A percentile compares a stretch with the other conserved stretches of the same genome.
These are phyloP conservation scores for Ormia ochracea DNA, from an alignment of 2,888 invertebrate species.

Conservation along the genomic window DNA sequence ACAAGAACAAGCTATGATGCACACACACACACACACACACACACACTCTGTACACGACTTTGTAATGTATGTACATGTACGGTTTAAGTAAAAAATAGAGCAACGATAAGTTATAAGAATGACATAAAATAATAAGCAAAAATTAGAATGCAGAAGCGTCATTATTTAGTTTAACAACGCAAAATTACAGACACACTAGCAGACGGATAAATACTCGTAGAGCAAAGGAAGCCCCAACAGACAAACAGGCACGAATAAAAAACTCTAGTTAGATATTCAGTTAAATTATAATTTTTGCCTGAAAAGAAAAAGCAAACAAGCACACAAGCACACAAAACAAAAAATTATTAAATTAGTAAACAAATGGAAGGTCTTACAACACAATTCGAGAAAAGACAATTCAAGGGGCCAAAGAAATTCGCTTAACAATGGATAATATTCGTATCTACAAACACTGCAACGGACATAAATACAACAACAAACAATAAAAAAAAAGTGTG, in stretches of 20 bases:
- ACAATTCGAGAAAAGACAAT: conserved; percentile 2
- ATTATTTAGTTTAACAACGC: conserved; percentile 35
- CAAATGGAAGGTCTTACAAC: conserved; percentile 39
- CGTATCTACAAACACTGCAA: conserved; percentile 15
- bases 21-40: too few relatives aligned
- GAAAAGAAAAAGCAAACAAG: too few relatives aligned
- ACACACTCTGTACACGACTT: too few relatives aligned
- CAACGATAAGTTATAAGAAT: conserved; percentile 25
- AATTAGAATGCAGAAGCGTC: conserved; percentile 36
- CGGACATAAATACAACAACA: conserved; percentile 1
- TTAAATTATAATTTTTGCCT: conserved; percentile 29
- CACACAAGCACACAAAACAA: too few relatives aligned
- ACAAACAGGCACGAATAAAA: neutral
- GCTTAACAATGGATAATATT: conserved; percentile 21
- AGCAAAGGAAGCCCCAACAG: neutral
- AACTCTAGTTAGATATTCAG: conserved; percentile 36
- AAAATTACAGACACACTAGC: conserved; percentile 7
- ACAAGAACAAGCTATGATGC: too few relatives aligned
- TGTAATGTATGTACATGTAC: too few relatives aligned
- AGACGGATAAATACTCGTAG: neutral
- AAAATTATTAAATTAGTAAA: neutral
- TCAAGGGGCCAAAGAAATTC: conserved; percentile 30
- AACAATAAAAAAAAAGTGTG: conserved; percentile 10
- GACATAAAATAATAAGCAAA: conserved; percentile 56
- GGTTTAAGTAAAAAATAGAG: conserved; percentile 25